These are phyloP conservation scores for Melanaphis sacchari DNA, from an alignment of 1,140 invertebrate species.

Conservation along the genomic window DNA sequence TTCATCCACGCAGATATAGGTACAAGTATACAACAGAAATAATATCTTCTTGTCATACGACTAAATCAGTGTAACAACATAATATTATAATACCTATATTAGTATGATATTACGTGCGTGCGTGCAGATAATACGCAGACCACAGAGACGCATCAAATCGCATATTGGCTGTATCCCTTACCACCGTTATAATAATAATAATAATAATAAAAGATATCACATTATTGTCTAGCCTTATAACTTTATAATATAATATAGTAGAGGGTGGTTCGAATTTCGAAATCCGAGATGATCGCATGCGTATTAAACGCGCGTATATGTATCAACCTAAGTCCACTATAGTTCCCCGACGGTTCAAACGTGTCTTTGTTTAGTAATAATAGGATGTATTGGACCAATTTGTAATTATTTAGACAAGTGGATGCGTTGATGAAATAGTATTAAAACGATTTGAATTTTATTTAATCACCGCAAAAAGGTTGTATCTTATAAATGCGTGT, in stretches of 20 bases:
- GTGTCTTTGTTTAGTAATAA: neutral
- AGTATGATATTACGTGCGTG: neutral
- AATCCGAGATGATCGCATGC: neutral
- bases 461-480: no score
- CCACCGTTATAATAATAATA: neutral
- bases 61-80: neutral
- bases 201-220: neutral
- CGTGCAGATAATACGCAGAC: neutral
- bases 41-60: neutral
- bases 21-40: neutral
- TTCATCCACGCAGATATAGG: neutral
- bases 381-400: neutral
- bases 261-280: neutral
- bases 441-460: no score
- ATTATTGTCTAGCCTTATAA: neutral
- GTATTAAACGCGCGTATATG: neutral
- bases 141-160: neutral
- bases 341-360: neutral
- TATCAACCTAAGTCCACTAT: neutral
- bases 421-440: neutral
- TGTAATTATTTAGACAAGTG: neutral
- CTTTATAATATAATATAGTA: neutral
- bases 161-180: neutral
- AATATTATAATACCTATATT: neutral
- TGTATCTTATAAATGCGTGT: no score